Evolutionary conservation across 2,888 invertebrate genomes (phyloP), one percentile per base, ranked within the genome.

Genomic region (Apamea crenata): DNA sequence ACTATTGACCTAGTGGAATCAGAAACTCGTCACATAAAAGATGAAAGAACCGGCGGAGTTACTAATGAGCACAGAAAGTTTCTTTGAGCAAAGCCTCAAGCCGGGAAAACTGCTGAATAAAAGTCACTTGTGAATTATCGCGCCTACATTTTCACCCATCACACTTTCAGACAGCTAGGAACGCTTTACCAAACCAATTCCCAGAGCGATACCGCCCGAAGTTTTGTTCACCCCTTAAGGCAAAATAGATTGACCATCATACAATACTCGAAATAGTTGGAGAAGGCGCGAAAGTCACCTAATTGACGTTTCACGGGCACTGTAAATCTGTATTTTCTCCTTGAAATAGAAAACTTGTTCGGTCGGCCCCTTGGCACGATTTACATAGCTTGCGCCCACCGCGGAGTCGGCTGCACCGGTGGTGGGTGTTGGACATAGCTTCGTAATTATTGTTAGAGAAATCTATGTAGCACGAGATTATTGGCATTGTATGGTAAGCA

Each of bases 301-400:
- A 93, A 93, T 93, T 93, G 93, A 93, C 93, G 91, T 92, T 89
- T 90, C 89, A 90, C 88, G 89, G 90, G 90, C 90, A 89, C 90
- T 90, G 91, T 91, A 91, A 92, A 93, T 92, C 92, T 90, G 91
- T 90, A 92, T 93, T 93, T 93, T 93, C 93, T 91, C 93, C 91
- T 91, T 89, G 91, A 91, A 93, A 92, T 92, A 90, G 92, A 92
- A 92, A 92, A 91, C 92, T 89, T 87, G 90, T 88, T 90, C 86
- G 85, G 86, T 86, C 84, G 88, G 84, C 86, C 85, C 83, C 85
- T 85, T 87, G 88, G 83, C 89, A 90, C 91, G 91, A 91, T 92
- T 92, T 91, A 91, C 92, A 92, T 92, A 91, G 88, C 82, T 77
- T 78, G 86, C 85, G 84, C 86, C 84, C 89, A 86, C 84, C 84